These are phyloP conservation scores for Cephus runcator DNA, from an alignment of 2,888 invertebrate species.

Conservation along the genomic window DNA sequence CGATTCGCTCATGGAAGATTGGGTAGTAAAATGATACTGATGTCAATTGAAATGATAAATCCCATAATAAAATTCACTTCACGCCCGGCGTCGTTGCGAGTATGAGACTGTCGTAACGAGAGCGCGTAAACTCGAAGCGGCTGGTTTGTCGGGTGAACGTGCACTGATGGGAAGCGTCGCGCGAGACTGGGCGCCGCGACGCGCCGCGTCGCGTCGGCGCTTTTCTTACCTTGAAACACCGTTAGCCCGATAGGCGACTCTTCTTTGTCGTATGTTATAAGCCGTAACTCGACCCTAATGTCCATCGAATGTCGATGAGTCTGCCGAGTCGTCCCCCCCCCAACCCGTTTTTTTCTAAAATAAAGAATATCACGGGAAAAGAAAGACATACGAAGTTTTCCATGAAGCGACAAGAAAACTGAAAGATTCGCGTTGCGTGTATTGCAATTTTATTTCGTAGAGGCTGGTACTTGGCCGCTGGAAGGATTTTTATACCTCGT, in stretches of 20 bases:
- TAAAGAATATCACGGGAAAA: not conserved
- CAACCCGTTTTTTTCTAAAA: not conserved
- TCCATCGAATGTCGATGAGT: conserved; percentile 20
- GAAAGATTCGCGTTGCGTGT: not conserved
- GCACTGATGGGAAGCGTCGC: conserved; percentile 41
- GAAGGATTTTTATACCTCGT: conserved; percentile 22
- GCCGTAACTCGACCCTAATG: conserved; percentile 25
- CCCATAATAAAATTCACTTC: not conserved
- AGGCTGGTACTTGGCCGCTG: conserved; percentile 11
- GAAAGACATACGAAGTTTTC: not conserved
- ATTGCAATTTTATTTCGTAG: not conserved
- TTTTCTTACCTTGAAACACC: conserved; percentile 17
- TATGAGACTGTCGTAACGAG: not conserved
- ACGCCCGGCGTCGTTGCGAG: not conserved
- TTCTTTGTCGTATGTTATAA: conserved; percentile 20
- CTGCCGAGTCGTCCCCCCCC: conserved; percentile 4
- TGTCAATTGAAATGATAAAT: not conserved
- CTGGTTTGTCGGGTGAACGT: conserved; percentile 42
- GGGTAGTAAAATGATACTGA: not conserved
- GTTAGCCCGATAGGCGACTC: conserved; percentile 25
- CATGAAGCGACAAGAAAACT: not conserved
- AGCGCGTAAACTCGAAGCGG: conserved; percentile 19
- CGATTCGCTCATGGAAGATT: not conserved
- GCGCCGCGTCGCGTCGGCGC: conserved; percentile 34
- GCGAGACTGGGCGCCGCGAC: conserved; percentile 27